Percentiles rank a stretch among this genome's conserved stretches.
phyloP scores from a whole-genome alignment of 2,113 vertebrate species.

The Mixornis gularis region DNA sequence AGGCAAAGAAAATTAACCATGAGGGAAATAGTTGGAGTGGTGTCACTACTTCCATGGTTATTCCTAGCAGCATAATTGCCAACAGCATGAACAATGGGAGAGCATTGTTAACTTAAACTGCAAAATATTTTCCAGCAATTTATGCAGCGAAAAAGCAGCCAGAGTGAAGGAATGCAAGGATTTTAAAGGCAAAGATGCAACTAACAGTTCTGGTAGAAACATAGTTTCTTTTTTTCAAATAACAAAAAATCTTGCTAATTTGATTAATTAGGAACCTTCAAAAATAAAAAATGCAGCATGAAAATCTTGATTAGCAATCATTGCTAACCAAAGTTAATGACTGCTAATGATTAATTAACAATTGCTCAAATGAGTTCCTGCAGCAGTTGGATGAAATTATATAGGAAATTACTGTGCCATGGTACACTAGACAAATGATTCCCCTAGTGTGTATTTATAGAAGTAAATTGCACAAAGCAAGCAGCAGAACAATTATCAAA shows the following conservation, averaged over 20 bases:
- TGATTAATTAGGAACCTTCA: slow-evolving; percentile 46
- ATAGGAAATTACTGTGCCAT: slow-evolving; percentile 54
- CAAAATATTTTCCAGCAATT: slow-evolving; percentile 27
- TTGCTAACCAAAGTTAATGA: slow-evolving; percentile 44
- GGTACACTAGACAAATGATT: slow-evolving; percentile 52
- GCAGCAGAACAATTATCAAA: slow-evolving; percentile 47
- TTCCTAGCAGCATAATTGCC: not conserved
- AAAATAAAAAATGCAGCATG: slow-evolving; percentile 21
- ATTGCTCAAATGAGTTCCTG: slow-evolving; percentile 61
- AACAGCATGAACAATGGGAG: not conserved
- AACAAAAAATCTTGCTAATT: slow-evolving; percentile 30
- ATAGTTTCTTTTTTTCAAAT: not conserved
- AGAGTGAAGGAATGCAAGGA: not conserved
- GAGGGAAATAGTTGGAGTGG: not conserved
- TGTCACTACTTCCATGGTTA: not conserved
- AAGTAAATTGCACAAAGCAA: slow-evolving; percentile 49
- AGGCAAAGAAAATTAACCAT: not conserved
- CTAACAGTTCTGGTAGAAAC: not conserved
- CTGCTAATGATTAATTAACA: slow-evolving; percentile 68
- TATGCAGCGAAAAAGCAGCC: slow-evolving; percentile 11
- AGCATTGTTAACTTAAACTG: slow-evolving; percentile 1
- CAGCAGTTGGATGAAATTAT: slow-evolving; percentile 64
- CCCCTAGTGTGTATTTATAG: slow-evolving; percentile 3
- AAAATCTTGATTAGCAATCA: slow-evolving; percentile 68
- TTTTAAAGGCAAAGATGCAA: slow-evolving; percentile 13